These are phyloP conservation scores for Latrodectus elegans DNA, from an alignment of 2,888 invertebrate genomes.

Conservation along the genomic window DNA sequence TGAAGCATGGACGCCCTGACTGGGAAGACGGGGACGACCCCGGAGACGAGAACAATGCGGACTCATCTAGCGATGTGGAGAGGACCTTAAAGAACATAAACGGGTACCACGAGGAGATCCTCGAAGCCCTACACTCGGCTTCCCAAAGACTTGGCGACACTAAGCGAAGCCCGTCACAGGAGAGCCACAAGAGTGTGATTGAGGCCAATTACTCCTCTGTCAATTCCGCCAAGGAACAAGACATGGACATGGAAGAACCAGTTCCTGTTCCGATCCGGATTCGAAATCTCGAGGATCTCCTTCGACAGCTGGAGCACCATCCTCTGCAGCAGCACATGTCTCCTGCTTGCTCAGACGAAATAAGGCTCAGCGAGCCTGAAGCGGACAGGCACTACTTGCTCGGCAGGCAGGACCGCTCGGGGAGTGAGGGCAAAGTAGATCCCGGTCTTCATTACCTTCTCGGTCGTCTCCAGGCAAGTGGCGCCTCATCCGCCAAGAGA, in stretches of 20 bases:
- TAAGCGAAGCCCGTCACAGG: conserved; percentile 79
- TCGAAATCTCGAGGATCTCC: conserved; percentile 91
- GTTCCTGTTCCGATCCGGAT: conserved; percentile 86
- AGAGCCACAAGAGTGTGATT: conserved; percentile 81
- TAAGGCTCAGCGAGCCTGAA: conserved; percentile 89
- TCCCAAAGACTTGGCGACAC: conserved; percentile 75
- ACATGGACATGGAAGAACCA: conserved; percentile 82
- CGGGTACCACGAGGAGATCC: conserved; percentile 93
- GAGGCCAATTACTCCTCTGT: conserved; percentile 73
- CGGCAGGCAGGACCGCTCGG: conserved; percentile 63
- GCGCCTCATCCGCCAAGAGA: conserved; percentile 53
- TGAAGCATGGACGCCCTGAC: conserved; percentile 81
- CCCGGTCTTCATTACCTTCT: conserved; percentile 62
- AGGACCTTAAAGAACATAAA: conserved; percentile 89
- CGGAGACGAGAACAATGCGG: conserved; percentile 71
- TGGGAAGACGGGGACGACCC: conserved; percentile 79
- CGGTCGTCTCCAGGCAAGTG: conserved; percentile 63
- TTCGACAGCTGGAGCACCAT: conserved; percentile 77
- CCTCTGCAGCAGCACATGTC: conserved; percentile 78
- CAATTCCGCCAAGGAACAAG: conserved; percentile 76
- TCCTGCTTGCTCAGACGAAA: conserved; percentile 93
- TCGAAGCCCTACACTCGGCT: conserved; percentile 84
- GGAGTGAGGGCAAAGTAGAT: conserved; percentile 60
- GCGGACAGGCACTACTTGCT: conserved; percentile 84
- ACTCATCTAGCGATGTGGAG: conserved; percentile 78